Base-by-base conservation (phyloP, 2,888 invertebrate genomes). In the Heliconius cydno region DNA sequence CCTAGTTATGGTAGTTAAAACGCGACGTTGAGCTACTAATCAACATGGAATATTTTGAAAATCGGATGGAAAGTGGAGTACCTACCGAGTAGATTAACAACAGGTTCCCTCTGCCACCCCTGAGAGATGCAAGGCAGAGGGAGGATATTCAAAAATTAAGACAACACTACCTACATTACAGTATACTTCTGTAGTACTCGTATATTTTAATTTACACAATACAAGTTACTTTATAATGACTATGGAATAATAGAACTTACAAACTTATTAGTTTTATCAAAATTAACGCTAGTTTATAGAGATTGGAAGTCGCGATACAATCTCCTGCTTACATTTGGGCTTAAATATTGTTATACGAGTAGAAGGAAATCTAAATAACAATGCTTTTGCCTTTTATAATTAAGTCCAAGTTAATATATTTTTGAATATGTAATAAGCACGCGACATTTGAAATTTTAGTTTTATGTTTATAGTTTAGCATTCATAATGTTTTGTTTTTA, bases 231-330 rank as follows among this genome's bases (percentile, higher is more conserved):
- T 52, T 52, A 19, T 52, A 22, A 52, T 52, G 19, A n/a, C 60
- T 60, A 9, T 60, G 13, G 57, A n/a, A 73, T 34, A 73, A 60
- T 30, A 73, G 57, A 57, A 34, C 34, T n/a, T 22, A 57, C 30
- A 72, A 72, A 72, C 22, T 72, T 73, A 73, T 73, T 73, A 57
- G n/a, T 60, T 60, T 60, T 60, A 73, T 60, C 60, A 73, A 73
- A 60, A 73, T 34, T 57, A 34, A 73, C 34, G n/a, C 57, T 72
- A 72, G 73, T 60, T 73, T 73, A 60, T 73, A n/a, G 34, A 34
- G 57, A 73, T 73, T 73, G 34, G 73, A 60, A 22, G 34, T 34
- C 57, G 57, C n/a, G 57, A 73, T 73, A 73, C 57, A 7, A 73
- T 73, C 73, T 73, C 12, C n/a, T 57, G 73, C 57, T 41, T 34